Evolutionary conservation across 2,113 vertebrate genomes (phyloP).

Genomic region (Thinocorus orbignyianus): DNA sequence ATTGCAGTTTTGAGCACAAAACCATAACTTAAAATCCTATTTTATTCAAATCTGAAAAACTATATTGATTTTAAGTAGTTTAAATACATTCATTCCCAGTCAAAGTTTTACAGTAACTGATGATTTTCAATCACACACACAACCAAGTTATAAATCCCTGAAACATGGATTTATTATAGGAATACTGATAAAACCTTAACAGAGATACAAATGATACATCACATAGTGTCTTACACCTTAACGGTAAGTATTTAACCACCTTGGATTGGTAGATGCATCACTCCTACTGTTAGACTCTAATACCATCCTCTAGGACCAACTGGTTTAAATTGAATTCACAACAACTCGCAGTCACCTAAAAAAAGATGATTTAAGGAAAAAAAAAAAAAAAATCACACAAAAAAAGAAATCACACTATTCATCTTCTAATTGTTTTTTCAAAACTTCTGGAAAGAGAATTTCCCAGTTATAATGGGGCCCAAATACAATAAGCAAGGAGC

Average conservation of each 20-base stretch:
- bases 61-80: conserved; percentile 30
- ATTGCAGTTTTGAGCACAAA: conserved; percentile 28
- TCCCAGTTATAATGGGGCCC: background rate
- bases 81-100: conserved; percentile 58
- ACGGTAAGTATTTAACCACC: conserved; percentile 12
- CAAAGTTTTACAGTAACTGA: conserved; percentile 54
- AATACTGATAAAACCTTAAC: conserved; percentile 70
- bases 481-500: background rate
- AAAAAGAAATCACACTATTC: background rate
- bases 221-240: conserved; percentile 19
- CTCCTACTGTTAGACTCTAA: conserved; percentile 32
- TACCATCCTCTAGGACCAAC: conserved; percentile 6
- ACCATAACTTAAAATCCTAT: background rate
- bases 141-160: conserved; percentile 56
- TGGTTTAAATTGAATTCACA: conserved; percentile 17
- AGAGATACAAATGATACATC: conserved; percentile 54
- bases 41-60: conserved; percentile 38
- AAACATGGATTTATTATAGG: conserved; percentile 62
- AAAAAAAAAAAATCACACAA: background rate
- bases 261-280: conserved; percentile 6
- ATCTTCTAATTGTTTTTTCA: background rate
- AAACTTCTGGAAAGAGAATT: background rate
- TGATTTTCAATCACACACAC: conserved; percentile 30
- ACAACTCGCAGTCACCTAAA: background rate
- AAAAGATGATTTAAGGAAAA: background rate